Base-by-base conservation (phyloP, 2,888 invertebrate species). In the Odontocolon sp. region DNA sequence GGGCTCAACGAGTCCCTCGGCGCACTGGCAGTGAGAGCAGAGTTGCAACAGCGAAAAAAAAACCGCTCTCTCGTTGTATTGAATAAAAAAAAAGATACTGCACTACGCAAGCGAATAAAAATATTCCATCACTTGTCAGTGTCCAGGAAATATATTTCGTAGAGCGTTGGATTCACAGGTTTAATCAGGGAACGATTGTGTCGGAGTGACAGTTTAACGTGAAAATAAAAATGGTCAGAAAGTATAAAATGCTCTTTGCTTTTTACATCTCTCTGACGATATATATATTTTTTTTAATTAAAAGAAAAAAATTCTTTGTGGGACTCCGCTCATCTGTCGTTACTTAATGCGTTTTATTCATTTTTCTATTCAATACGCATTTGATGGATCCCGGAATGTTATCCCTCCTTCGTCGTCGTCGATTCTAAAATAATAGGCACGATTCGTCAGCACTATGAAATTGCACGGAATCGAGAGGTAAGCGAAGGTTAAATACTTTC, bases 1-100 rank as follows among this genome's bases (percentile, higher is more conserved):
- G 54, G 38, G 63, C 71, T 71, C 71, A 64, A 71, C 71, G 71
- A 71, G 54, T 71, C 63, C 63, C 71, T 56, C 45, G 56, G 45
- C 63, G 56, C 47, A 54, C 18, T 56, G 71, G 54, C 56, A 64
- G 56, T 26, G 45, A 8, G 40, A 8, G 59, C 8, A 69, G 2
- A 40, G 31, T 21, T 33, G 21, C 26, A 47, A 26, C 18, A 14
- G 1, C 5, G 16, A 11, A 70, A 61, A 56, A 63, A 50, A 50
- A 23, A 28, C 28, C 36, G 5, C 11, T n/a, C 16, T 40, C 40
- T 40, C 59, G 40, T 26, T 59, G n/a, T 71, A 45, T 56, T 63
- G 54, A 54, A 70, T 63, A 26, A 40, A 23, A 52, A 57, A 57
- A 36, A 47, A 57, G 18, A 45, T 42, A 45, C 57, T 40, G 28